These are phyloP conservation scores for Callimorpha dominula DNA, from an alignment of 2,888 invertebrate species.

Conservation along the genomic window DNA sequence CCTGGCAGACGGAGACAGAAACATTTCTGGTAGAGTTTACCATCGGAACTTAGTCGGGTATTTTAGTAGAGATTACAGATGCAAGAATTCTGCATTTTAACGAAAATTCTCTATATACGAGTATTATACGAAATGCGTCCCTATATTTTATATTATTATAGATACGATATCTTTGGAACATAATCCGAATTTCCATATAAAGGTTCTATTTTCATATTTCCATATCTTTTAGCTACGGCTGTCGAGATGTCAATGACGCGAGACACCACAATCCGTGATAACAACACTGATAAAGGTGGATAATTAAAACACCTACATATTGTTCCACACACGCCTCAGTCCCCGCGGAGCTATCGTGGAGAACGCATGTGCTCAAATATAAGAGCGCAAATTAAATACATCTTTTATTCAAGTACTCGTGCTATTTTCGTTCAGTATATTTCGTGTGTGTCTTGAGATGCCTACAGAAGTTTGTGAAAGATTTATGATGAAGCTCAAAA, in stretches of 20 bases:
- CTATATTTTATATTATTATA: not conserved
- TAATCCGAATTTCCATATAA: conserved; percentile 40
- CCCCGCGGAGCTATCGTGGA: conserved; percentile 30
- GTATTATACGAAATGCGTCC: not conserved
- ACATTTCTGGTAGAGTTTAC: not conserved
- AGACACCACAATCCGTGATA: conserved; percentile 40
- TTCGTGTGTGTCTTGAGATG: conserved; percentile 57
- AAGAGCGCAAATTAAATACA: conserved; percentile 6
- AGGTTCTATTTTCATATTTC: conserved; percentile 21
- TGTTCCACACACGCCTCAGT: conserved; percentile 31
- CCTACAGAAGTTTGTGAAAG: conserved; percentile 71
- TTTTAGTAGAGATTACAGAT: not conserved
- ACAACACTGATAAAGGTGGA: conserved; percentile 38
- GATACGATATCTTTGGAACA: conserved; percentile 1
- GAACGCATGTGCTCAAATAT: conserved; percentile 26
- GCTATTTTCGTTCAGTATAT: conserved; percentile 28
- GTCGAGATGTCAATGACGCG: conserved; percentile 35
- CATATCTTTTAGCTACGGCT: conserved; percentile 30
- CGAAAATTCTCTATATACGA: not conserved
- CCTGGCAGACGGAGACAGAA: not conserved
- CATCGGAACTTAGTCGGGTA: no score
- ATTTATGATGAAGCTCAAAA: conserved; percentile 63
- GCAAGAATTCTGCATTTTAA: not conserved
- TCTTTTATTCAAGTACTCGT: conserved; percentile 22
- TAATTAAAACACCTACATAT: conserved; percentile 44